phyloP scores from a whole-genome alignment of 2,113 vertebrate species.

The Microtus oregoni region DNA sequence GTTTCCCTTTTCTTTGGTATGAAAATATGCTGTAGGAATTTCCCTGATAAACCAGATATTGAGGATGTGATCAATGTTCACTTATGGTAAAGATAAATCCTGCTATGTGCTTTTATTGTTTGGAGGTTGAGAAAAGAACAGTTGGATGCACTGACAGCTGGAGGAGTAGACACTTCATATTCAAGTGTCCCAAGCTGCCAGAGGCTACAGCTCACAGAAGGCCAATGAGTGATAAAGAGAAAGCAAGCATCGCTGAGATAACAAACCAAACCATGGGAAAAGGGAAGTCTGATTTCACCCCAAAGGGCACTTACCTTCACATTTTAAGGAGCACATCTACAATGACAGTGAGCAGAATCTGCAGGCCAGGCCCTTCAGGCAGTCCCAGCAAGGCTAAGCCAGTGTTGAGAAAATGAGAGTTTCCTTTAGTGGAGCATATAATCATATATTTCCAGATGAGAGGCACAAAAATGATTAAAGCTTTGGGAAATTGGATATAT shows the following conservation, averaged over 20 bases:
- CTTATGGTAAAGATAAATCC: conserved; percentile 15
- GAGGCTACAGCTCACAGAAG: conserved; percentile 36
- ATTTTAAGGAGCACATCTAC: not conserved
- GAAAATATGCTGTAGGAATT: conserved; percentile 20
- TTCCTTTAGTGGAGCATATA: conserved; percentile 75
- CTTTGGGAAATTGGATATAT: conserved; percentile 68
- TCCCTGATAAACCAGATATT: conserved; percentile 12
- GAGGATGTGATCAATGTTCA: conserved; percentile 9
- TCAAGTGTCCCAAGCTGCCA: not conserved
- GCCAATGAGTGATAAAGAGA: conserved; percentile 37
- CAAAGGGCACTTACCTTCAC: conserved; percentile 5
- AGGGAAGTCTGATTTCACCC: conserved; percentile 36
- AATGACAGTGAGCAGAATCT: conserved; percentile 21
- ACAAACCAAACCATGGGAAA: conserved; percentile 4
- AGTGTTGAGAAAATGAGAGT: conserved; percentile 15
- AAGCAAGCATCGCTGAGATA: conserved; percentile 1
- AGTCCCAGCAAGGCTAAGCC: not conserved
- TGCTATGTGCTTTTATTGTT: not conserved
- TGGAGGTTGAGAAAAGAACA: not conserved
- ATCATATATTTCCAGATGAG: conserved; percentile 80
- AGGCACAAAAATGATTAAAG: conserved; percentile 76
- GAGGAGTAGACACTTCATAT: conserved; percentile 31
- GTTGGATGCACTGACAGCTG: not conserved
- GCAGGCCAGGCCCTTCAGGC: not conserved
- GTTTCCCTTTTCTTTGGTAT: conserved; percentile 45